phyloP scores from a whole-genome alignment of 30 jellyfish, hydroid and myxozoan genomes.

The Cassiopea xamachana region DNA sequence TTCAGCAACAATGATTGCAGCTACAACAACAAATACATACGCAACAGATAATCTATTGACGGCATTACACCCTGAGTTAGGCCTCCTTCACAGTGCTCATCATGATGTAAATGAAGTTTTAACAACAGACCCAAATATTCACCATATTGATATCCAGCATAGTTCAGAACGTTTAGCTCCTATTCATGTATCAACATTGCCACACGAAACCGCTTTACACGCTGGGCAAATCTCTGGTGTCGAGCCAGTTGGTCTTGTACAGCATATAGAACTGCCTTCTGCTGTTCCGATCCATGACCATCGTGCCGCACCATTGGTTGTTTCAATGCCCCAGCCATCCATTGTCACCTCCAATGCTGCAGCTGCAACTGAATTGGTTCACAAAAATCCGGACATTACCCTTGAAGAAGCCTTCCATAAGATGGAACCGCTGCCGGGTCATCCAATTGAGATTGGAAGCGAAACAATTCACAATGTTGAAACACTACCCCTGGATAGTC shows the following conservation, averaged over 20 bases:
- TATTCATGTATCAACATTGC: conserved; percentile 25
- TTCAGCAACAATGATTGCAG: not conserved
- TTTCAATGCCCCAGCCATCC: conserved; percentile 24
- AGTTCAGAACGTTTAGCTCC: conserved; percentile 10
- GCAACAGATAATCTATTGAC: conserved; percentile 54
- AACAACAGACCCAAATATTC: conserved; percentile 51
- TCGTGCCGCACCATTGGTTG: conserved; percentile 26
- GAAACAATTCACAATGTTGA: conserved; percentile 53
- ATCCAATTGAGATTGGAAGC: conserved; percentile 56
- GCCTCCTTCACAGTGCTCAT: conserved; percentile 51
- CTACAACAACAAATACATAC: conserved; percentile 7
- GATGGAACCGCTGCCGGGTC: conserved; percentile 40
- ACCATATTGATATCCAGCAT: conserved; percentile 23
- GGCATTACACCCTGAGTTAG: conserved; percentile 60
- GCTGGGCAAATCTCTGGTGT: conserved; percentile 3
- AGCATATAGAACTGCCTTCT: conserved; percentile 31
- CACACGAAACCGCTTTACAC: conserved; percentile 35
- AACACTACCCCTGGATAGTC: conserved; percentile 8
- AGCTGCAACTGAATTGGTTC: conserved; percentile 64
- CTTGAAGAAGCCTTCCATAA: conserved; percentile 64
- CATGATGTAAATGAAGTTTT: conserved; percentile 61
- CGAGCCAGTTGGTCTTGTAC: conserved; percentile 35
- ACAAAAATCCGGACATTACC: conserved; percentile 71
- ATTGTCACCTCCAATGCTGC: conserved; percentile 24
- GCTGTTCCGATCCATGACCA: conserved; percentile 9